Percentiles rank a stretch among this genome's conserved stretches.
Conservation (phyloP, 2,113 vertebrate species). For the Dasypus novemcinctus region DNA sequence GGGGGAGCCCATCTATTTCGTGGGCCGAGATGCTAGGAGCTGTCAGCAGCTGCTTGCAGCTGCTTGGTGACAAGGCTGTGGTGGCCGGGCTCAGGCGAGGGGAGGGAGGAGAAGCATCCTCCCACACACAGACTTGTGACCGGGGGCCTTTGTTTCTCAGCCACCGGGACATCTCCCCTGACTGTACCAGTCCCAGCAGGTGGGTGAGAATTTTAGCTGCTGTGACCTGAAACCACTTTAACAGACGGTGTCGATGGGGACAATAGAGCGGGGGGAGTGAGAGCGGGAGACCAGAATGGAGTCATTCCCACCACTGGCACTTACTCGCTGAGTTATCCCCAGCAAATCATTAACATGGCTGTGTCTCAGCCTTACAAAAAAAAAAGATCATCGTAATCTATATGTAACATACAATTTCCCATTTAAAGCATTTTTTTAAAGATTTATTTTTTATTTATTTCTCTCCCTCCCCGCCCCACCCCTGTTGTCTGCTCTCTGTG, state of each 20-base stretch:
- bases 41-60: slow-evolving; percentile 58
- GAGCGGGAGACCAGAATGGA: not conserved
- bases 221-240: not conserved
- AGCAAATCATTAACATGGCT: not conserved
- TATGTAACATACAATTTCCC: too few species aligned
- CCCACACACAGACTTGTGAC: not conserved
- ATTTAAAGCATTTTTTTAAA: too few species aligned
- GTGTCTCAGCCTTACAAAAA: not conserved
- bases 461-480: too few species aligned
- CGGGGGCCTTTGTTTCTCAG: not conserved
- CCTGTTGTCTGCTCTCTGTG: too few species aligned
- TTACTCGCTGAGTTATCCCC: not conserved
- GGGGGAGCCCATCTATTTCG: not conserved
- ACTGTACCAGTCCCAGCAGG: not conserved
- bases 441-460: too few species aligned
- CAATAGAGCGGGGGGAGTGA: accelerated
- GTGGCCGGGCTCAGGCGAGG: not conserved
- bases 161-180: not conserved
- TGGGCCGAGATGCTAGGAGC: not conserved
- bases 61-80: slow-evolving; percentile 33
- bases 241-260: not conserved
- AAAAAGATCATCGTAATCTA: too few species aligned
- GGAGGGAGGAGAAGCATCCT: not conserved
- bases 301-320: not conserved
- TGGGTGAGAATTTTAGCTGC: not conserved